Evolutionary conservation across 1,140 invertebrate genomes (phyloP).

Genomic region (Drosophila neocordata): DNA sequence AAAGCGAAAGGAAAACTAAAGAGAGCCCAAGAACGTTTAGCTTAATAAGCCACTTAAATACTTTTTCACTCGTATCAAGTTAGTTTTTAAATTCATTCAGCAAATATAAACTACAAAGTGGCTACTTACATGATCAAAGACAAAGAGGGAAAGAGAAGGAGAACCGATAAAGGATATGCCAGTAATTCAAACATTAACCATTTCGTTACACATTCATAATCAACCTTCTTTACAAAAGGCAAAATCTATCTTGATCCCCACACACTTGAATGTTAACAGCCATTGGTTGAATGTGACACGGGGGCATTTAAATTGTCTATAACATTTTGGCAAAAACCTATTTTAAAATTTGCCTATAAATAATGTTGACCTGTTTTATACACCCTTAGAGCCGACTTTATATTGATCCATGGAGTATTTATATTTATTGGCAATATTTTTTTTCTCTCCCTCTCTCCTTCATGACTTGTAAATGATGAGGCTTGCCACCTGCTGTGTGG

Average conservation of each 20-base stretch:
- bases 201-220: not conserved
- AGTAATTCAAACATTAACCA: too few relatives aligned
- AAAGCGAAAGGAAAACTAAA: conserved; percentile 24
- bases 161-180: too few relatives aligned
- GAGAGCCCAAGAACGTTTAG: conserved; percentile 9
- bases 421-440: conserved; percentile 51
- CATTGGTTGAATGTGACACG: not conserved
- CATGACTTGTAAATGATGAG: conserved; percentile 29
- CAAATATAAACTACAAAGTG: not conserved
- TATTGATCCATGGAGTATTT: conserved; percentile 34
- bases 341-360: conserved; percentile 4
- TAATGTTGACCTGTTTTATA: conserved; percentile 7
- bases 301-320: not conserved
- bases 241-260: not conserved
- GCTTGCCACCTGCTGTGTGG: conserved; percentile 59
- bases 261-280: not conserved
- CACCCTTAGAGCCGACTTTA: not conserved
- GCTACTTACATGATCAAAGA: not conserved
- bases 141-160: not conserved
- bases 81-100: not conserved
- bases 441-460: conserved; percentile 1
- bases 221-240: not conserved
- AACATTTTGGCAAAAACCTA: not conserved
- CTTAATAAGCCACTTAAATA: conserved; percentile 5
- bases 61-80: not conserved